These are phyloP conservation scores for Miltochrista miniata DNA, from an alignment of 2,888 invertebrate species.

Conservation along the genomic window DNA sequence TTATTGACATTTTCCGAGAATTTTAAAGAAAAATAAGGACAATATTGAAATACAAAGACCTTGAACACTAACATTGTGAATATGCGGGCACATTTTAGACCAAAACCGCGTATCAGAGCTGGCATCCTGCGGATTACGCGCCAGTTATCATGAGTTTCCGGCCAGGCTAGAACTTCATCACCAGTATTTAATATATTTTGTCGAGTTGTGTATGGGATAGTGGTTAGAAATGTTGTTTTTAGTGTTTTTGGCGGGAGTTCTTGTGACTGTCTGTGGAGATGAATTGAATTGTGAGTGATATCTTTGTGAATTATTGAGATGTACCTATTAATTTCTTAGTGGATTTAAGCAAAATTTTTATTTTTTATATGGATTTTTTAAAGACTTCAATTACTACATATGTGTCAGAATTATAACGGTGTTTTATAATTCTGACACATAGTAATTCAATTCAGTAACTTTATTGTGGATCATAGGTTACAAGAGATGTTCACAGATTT, in stretches of 20 bases:
- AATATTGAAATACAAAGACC: conserved; percentile 14
- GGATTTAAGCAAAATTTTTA: too few relatives aligned
- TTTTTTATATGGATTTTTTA: too few relatives aligned
- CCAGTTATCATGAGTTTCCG: conserved; percentile 32
- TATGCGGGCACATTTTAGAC: conserved; percentile 20
- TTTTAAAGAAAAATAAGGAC: not conserved
- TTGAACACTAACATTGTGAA: conserved; percentile 26
- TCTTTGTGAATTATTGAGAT: too few relatives aligned
- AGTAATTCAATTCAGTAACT: too few relatives aligned
- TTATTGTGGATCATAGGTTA: too few relatives aligned
- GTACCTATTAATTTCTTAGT: too few relatives aligned
- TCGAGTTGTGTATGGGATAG: conserved; percentile 3
- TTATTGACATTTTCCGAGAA: not conserved
- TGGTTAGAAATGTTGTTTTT: conserved; percentile 45
- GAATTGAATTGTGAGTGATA: conserved; percentile 27
- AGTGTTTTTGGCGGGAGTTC: conserved; percentile 35
- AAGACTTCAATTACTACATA: too few relatives aligned
- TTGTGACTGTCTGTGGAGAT: conserved; percentile 35
- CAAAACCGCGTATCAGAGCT: conserved; percentile 47
- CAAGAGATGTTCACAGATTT: too few relatives aligned
- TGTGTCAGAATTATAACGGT: too few relatives aligned
- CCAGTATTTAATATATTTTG: not conserved
- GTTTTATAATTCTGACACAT: too few relatives aligned
- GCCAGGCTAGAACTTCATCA: conserved; percentile 12
- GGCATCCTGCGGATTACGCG: conserved; percentile 66